Evolutionary conservation across 2,888 invertebrate genomes (phyloP).

Genomic region (Zygogramma bicolorata): DNA sequence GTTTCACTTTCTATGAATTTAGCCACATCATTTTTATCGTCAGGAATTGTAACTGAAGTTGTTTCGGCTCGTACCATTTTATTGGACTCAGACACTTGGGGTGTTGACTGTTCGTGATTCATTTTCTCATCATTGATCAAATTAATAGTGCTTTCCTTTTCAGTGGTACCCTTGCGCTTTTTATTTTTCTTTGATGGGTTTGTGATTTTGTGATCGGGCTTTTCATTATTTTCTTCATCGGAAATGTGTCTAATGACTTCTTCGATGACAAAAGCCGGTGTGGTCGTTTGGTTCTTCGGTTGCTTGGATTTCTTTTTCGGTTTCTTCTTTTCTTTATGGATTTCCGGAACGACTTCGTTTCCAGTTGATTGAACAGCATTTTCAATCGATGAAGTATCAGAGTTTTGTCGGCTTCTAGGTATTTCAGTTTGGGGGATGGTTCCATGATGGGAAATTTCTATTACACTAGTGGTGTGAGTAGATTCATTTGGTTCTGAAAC

Average conservation of each 20-base stretch:
- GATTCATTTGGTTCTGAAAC: neutral
- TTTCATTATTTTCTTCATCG: constrained; percentile 30
- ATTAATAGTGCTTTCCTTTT: neutral
- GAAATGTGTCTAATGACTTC: constrained; percentile 46
- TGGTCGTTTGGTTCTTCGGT: constrained; percentile 37
- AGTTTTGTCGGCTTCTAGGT: neutral
- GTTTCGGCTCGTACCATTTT: neutral
- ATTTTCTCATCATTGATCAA: constrained; percentile 10
- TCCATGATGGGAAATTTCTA: neutral
- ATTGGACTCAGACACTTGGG: neutral
- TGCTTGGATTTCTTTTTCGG: constrained; percentile 47
- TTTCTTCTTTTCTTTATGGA: constrained; percentile 49
- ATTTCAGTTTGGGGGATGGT: neutral
- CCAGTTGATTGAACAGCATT: neutral
- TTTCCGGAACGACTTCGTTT: neutral
- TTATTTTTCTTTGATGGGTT: constrained; percentile 44
- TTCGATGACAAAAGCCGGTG: constrained; percentile 44
- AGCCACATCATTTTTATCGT: neutral
- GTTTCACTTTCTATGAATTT: neutral
- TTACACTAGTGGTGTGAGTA: neutral
- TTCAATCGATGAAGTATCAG: neutral
- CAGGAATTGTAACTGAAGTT: neutral
- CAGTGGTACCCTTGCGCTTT: constrained; percentile 38
- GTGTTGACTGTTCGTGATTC: neutral
- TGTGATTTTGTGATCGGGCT: constrained; percentile 22